phyloP scores from a whole-genome alignment of 2,797 vertebrate genomes.

The Alauda arvensis region DNA sequence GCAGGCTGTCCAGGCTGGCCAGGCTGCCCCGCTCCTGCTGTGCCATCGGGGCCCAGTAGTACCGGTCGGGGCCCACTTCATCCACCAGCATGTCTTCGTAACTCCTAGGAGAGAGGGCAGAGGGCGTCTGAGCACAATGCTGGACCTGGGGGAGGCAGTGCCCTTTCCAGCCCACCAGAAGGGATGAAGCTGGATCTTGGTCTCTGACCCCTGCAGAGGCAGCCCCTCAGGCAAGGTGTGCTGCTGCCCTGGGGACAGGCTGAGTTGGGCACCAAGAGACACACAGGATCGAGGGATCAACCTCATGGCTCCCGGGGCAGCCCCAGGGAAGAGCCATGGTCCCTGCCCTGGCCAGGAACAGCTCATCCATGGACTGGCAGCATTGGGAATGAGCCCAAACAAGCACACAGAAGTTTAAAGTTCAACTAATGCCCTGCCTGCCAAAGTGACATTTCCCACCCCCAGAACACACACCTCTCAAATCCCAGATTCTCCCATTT shows the following conservation, averaged over 20 bases:
- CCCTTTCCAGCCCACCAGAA: background rate
- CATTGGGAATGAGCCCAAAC: background rate
- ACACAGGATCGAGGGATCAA: background rate
- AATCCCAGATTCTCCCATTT: background rate
- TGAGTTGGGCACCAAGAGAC: accelerated
- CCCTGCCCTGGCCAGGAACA: background rate
- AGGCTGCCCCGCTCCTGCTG: constrained; percentile 91
- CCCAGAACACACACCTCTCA: background rate
- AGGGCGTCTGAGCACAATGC: accelerated
- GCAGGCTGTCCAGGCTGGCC: constrained; percentile 93
- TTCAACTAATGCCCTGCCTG: accelerated
- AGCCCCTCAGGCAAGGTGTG: background rate
- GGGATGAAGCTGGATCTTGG: background rate
- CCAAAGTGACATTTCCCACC: background rate
- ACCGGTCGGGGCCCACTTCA: constrained; percentile 81
- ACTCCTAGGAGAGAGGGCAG: constrained; percentile 75
- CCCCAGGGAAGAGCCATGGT: background rate
- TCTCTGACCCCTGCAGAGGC: accelerated
- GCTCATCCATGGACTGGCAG: background rate
- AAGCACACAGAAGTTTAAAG: background rate
- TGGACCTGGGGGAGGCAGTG: too few species aligned
- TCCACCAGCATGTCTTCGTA: constrained; percentile 92
- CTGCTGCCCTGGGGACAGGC: background rate
- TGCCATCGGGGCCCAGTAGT: constrained; percentile 90
- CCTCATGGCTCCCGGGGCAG: accelerated